These are phyloP conservation scores for Megaceryle torquata DNA, from an alignment of 2,113 vertebrate species.

Conservation along the genomic window DNA sequence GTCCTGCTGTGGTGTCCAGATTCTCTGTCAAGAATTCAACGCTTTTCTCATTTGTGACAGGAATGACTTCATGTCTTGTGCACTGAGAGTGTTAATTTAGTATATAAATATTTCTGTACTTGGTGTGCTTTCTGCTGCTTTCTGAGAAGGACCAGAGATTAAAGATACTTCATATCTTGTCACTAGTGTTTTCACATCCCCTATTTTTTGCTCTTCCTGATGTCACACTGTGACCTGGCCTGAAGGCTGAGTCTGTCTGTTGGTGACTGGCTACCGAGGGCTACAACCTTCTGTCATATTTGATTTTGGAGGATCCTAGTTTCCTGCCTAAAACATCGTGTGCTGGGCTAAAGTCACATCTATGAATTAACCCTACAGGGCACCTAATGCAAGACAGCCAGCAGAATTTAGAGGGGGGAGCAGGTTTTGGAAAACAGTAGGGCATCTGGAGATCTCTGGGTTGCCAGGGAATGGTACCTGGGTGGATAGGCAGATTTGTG, in stretches of 20 bases:
- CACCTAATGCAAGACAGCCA: not conserved
- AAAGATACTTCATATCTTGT: not conserved
- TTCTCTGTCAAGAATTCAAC: slow-evolving; percentile 41
- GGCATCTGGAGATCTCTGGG: not conserved
- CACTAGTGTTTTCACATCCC: not conserved
- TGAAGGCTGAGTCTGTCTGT: not conserved
- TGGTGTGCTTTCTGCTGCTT: not conserved
- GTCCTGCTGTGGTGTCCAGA: not conserved
- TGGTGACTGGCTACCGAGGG: not conserved
- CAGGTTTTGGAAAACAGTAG: not conserved
- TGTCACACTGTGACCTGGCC: slow-evolving; percentile 25
- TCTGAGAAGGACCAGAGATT: not conserved
- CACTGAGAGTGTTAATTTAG: not conserved
- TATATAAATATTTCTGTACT: slow-evolving; percentile 5
- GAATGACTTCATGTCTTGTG: slow-evolving; percentile 45
- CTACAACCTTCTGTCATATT: not conserved
- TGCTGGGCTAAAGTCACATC: not conserved
- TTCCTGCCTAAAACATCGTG: not conserved
- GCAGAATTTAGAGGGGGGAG: not conserved
- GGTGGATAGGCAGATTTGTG: no score
- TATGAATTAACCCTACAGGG: not conserved
- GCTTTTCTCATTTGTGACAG: not conserved
- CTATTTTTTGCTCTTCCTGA: not conserved
- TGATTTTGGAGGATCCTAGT: not conserved
- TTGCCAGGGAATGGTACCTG: not conserved